A percentile compares a stretch with the other conserved stretches of the same genome.
These are phyloP conservation scores for Emys orbicularis DNA, from an alignment of 2,797 vertebrate genomes.

Conservation along the genomic window DNA sequence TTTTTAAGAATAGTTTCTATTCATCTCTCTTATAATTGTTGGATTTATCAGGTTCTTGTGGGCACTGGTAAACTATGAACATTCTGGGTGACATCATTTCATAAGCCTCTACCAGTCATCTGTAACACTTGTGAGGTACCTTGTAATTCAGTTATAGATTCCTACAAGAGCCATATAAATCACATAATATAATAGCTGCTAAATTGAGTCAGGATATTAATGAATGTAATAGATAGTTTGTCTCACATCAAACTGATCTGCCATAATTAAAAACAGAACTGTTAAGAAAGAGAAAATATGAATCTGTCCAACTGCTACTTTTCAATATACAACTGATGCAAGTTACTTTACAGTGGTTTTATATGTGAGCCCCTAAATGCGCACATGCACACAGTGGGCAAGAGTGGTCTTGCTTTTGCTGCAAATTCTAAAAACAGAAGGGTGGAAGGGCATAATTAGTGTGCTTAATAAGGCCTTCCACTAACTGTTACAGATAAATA, in stretches of 20 bases:
- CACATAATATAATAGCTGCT: neutral
- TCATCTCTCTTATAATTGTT: neutral
- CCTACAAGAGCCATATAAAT: neutral
- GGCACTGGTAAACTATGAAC: neutral
- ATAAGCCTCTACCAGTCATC: fast-evolving
- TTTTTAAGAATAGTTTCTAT: neutral
- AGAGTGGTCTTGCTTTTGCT: neutral
- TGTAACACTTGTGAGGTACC: neutral
- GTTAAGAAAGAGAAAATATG: neutral
- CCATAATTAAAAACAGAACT: neutral
- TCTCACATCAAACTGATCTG: neutral
- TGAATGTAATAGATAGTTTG: neutral
- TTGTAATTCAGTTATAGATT: neutral
- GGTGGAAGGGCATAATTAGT: neutral
- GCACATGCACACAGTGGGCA: neutral
- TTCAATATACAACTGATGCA: neutral
- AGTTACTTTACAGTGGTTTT: neutral
- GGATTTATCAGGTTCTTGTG: neutral
- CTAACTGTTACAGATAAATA: neutral
- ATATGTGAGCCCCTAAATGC: neutral
- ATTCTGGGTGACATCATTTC: fast-evolving
- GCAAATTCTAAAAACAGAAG: conserved; percentile 23
- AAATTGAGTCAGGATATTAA: neutral
- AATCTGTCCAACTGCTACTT: neutral
- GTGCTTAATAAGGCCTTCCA: neutral